A percentile compares a stretch with the other conserved stretches of the same genome.
These are phyloP conservation scores for Onychostoma macrolepis DNA, from an alignment of 2,113 vertebrate genomes.

Conservation along the genomic window DNA sequence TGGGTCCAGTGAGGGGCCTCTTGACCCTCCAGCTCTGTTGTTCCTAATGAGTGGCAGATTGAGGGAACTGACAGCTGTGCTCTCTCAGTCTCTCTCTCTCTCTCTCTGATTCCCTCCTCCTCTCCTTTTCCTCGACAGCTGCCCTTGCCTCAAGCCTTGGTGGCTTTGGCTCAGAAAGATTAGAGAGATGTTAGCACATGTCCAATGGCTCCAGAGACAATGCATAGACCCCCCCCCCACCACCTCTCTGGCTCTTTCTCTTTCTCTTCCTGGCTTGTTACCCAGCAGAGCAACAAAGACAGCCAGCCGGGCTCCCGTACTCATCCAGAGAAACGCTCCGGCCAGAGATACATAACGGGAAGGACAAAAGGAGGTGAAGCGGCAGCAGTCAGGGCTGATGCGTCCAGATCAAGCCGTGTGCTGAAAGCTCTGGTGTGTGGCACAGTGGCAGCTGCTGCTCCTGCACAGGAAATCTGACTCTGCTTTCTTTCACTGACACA, in stretches of 20 bases:
- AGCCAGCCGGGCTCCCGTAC: background rate
- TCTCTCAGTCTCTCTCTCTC: slow-evolving; percentile 33
- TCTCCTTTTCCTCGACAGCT: slow-evolving; percentile 62
- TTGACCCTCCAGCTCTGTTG: slow-evolving; percentile 29
- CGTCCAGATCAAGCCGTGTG: slow-evolving; percentile 36
- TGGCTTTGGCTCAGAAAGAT: slow-evolving; percentile 26
- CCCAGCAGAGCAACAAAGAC: slow-evolving; percentile 25
- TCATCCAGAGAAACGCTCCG: background rate
- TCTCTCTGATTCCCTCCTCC: slow-evolving; percentile 57
- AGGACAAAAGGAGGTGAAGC: slow-evolving; percentile 20
- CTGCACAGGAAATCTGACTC: slow-evolving; percentile 89
- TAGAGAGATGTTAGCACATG: slow-evolving; percentile 39
- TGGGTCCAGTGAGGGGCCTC: slow-evolving; percentile 60
- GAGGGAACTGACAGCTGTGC: slow-evolving; percentile 71
- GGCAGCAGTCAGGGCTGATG: slow-evolving; percentile 48
- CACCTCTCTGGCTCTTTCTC: background rate
- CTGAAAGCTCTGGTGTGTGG: slow-evolving; percentile 74
- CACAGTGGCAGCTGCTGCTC: slow-evolving; percentile 90
- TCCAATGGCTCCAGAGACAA: slow-evolving; percentile 28
- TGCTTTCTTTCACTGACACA: slow-evolving; percentile 88
- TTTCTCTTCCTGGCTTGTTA: slow-evolving; percentile 30
- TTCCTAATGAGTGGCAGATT: slow-evolving; percentile 82
- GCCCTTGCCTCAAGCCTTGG: slow-evolving; percentile 32
- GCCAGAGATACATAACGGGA: slow-evolving; percentile 1
- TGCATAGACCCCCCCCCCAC: background rate